phyloP scores from a whole-genome alignment of 30 jellyfish, hydroid and myxozoan species.

The Catostylus mosaicus region DNA sequence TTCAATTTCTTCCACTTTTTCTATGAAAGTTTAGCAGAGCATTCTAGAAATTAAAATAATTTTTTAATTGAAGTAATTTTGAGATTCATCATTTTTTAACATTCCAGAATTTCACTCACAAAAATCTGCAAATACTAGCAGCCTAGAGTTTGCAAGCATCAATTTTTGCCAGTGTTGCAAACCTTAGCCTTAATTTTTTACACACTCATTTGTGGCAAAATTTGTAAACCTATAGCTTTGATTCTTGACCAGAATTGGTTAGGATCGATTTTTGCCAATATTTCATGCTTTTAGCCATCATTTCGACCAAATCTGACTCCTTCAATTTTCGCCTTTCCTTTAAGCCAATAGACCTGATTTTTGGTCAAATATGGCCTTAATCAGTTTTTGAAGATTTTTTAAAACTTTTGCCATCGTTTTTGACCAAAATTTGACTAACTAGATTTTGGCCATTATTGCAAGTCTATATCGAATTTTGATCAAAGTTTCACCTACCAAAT shows the following conservation, averaged over 20 bases:
- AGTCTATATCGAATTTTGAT: not conserved
- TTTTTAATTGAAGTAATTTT: too few species aligned
- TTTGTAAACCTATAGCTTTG: not conserved
- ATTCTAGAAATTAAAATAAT: too few species aligned
- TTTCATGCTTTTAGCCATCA: not conserved
- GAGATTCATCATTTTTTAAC: too few species aligned
- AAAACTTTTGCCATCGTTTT: constrained; percentile 1
- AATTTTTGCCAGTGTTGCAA: too few species aligned
- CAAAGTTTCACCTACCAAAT: not conserved
- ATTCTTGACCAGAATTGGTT: not conserved
- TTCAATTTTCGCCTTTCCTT: not conserved
- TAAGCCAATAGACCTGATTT: too few species aligned
- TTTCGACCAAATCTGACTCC: not conserved
- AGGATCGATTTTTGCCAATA: too few species aligned
- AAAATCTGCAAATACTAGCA: too few species aligned
- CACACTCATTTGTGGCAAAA: not conserved
- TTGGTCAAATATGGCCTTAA: not conserved
- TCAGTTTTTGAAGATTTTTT: too few species aligned
- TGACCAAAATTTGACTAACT: not conserved
- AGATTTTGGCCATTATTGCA: not conserved
- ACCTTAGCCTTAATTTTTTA: not conserved
- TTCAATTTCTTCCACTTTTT: too few species aligned
- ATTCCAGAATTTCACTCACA: too few species aligned
- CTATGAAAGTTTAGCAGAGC: too few species aligned
- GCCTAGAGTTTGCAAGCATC: too few species aligned